Conservation (phyloP, 1,140 invertebrate genomes). For the Hyles vespertilio region DNA sequence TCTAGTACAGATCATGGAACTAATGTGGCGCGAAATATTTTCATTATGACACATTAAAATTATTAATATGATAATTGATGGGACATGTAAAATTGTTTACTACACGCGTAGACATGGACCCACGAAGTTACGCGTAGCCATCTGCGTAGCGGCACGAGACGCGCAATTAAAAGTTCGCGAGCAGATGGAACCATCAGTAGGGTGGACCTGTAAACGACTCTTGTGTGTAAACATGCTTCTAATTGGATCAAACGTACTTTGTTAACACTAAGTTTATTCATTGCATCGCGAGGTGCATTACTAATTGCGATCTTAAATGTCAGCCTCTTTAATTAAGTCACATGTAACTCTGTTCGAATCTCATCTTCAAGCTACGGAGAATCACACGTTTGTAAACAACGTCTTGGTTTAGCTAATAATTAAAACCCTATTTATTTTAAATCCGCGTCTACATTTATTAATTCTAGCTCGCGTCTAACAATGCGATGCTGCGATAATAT, state of each 20-base stretch:
- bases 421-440: neutral
- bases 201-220: slow-evolving; percentile 25
- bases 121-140: slow-evolving; percentile 8
- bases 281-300: slow-evolving; percentile 5
- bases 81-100: neutral
- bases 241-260: slow-evolving; percentile 24
- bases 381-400: neutral
- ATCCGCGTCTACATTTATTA: too few relatives aligned
- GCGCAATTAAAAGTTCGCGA: slow-evolving; percentile 29
- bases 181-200: slow-evolving; percentile 19
- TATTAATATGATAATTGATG: neutral
- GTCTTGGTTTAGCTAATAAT: too few relatives aligned
- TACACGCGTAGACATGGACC: neutral
- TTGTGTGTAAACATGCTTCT: slow-evolving; percentile 24
- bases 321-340: slow-evolving; percentile 10
- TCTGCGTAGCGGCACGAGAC: slow-evolving; percentile 10
- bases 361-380: too few relatives aligned
- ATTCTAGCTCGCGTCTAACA: too few relatives aligned
- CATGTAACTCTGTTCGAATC: slow-evolving; percentile 13
- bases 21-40: too few relatives aligned
- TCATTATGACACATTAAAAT: too few relatives aligned
- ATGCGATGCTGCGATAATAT: neutral
- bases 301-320: slow-evolving; percentile 15
- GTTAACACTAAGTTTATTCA: slow-evolving; percentile 6
- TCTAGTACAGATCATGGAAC: too few relatives aligned